Base-by-base conservation (phyloP, 2,113 vertebrate species). In the Progne subis region DNA sequence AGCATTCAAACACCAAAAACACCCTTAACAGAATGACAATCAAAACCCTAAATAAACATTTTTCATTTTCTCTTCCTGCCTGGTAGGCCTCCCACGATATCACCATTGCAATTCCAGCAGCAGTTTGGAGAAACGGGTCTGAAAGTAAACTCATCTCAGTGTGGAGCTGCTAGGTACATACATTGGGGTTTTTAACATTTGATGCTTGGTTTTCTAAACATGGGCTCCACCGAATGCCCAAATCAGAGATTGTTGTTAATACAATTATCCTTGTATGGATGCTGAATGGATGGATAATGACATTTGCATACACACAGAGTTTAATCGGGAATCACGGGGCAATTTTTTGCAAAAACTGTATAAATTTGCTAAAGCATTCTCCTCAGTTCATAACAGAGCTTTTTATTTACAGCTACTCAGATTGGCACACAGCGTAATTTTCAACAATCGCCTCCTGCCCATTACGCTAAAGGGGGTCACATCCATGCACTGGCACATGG, bases 361-460 rank as follows among this genome's bases (percentile, higher is more conserved):
- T 41, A 13, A 64, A 89, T 96, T 50, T 37, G 46, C 72, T 55
- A 49, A 82, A 64, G 52, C 86, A 1, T 86, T 82, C 86, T 46
- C 61, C 53, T 24, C 11, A 32, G 69, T 94, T 69, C 88, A 7
- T 16, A 44, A 59, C 29, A 70, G 25, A 72, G 77, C 75, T 64
- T 82, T 97, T 94, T 95, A 95, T 97, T 97, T 95, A 96, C 92
- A 96, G 88, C 95, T 50, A 23, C 59, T 57, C 43, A 14, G 12
- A 17, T 18, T 41, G 55, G 84, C 84, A 39, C 21, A 34, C 57
- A 59, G 82, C 31, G 8, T 12, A 3, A 63, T 72, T 71, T 23
- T 19, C 72, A 82, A 64, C 64, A 26, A 2, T 9, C 68, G 31
- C 57, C 52, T 15, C 55, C 88, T 41, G 68, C 61, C 65, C 32